Conservation (phyloP, 2,113 vertebrate species). For the Hymenochirus boettgeri region DNA sequence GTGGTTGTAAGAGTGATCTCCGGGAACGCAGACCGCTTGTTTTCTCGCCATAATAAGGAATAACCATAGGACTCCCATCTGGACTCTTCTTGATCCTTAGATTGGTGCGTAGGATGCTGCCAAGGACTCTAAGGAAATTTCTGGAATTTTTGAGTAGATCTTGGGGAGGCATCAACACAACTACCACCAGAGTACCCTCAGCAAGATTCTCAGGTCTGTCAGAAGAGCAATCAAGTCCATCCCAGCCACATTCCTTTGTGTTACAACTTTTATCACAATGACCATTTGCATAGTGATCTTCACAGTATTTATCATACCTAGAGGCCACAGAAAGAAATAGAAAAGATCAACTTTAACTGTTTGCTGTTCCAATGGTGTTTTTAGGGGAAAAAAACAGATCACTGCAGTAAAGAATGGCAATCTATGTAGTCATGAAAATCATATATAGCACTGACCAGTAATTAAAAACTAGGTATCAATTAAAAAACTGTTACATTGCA, state of each 20-base stretch:
- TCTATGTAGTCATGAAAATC: no score
- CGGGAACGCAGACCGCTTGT: not conserved
- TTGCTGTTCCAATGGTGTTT: no score
- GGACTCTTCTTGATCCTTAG: slow-evolving; percentile 72
- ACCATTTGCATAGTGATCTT: slow-evolving; percentile 78
- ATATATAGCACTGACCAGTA: no score
- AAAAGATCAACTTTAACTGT: no score
- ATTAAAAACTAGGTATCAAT: no score
- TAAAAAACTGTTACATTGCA: no score
- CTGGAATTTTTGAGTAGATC: slow-evolving; percentile 76
- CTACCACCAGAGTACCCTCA: slow-evolving; percentile 74
- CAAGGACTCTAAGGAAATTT: slow-evolving; percentile 79
- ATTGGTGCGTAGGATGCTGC: slow-evolving; percentile 82
- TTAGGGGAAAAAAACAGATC: no score
- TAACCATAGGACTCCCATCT: slow-evolving; percentile 76
- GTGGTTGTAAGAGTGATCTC: slow-evolving; percentile 14
- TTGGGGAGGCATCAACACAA: slow-evolving; percentile 80
- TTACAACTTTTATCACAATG: slow-evolving; percentile 86
- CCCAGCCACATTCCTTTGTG: slow-evolving; percentile 88
- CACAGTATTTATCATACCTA: slow-evolving; percentile 86
- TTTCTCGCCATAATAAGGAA: slow-evolving; percentile 68
- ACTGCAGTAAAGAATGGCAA: no score
- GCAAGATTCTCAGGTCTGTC: slow-evolving; percentile 69
- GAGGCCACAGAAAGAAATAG: not conserved
- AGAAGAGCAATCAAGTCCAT: slow-evolving; percentile 80